A percentile compares a stretch with the other conserved stretches of the same genome.
phyloP scores from a whole-genome alignment of 2,888 invertebrate species.

The Catotricha subobsoleta region DNA sequence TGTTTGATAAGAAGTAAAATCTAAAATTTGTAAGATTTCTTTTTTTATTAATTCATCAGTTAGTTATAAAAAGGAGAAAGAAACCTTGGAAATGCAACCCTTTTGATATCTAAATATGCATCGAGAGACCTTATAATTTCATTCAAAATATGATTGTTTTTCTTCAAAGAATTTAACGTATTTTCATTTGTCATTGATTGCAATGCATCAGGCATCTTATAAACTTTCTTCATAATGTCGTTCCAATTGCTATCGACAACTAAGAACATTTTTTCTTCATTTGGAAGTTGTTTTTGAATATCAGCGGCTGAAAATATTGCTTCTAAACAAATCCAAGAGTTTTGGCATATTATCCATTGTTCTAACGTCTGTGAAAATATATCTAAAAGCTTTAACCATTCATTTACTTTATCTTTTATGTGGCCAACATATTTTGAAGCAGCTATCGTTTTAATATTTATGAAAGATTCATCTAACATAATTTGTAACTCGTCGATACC shows the following conservation, averaged over 20 bases:
- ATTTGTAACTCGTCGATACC: constrained; percentile 70
- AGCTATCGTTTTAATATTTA: constrained; percentile 69
- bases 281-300: constrained; percentile 80
- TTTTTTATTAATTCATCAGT: not conserved
- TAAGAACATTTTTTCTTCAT: constrained; percentile 72
- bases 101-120: constrained; percentile 73
- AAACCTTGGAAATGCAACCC: constrained; percentile 63
- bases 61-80: not conserved
- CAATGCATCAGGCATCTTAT: constrained; percentile 66
- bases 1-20: constrained; percentile 81
- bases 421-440: constrained; percentile 75
- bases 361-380: constrained; percentile 66
- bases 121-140: constrained; percentile 81
- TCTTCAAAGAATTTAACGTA: constrained; percentile 45
- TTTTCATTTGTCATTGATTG: constrained; percentile 59
- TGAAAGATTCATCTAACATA: constrained; percentile 67
- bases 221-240: constrained; percentile 65
- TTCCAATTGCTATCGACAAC: constrained; percentile 82
- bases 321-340: constrained; percentile 87
- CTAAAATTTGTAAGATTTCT: constrained; percentile 14
- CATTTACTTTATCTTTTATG: constrained; percentile 62
- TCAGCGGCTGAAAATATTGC: constrained; percentile 90
- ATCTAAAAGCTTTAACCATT: constrained; percentile 60
- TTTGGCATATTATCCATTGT: constrained; percentile 80
- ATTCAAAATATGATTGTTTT: constrained; percentile 63